A percentile compares a stretch with the other conserved stretches of the same genome.
Conservation (phyloP, 64 coral and sea anemone species). For the Montipora foliosa region DNA sequence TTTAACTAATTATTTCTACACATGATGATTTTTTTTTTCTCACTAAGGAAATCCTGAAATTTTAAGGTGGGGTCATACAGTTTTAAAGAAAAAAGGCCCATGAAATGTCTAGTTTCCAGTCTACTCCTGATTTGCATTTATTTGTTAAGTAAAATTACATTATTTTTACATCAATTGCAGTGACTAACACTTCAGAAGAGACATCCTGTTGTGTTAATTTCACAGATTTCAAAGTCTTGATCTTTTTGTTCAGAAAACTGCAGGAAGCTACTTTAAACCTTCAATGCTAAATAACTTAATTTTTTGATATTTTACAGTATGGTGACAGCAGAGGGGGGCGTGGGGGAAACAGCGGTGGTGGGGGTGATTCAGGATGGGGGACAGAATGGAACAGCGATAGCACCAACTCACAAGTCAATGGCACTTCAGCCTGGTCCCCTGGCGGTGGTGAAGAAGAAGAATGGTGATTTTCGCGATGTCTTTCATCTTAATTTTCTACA, state of each 20-base stretch:
- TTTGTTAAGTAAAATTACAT: no score
- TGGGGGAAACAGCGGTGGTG: neutral
- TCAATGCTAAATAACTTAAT: neutral
- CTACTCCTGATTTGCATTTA: no score
- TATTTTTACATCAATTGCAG: no score
- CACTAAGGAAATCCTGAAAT: no score
- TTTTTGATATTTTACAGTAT: conserved; percentile 25
- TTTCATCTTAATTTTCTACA: neutral
- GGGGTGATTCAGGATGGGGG: conserved; percentile 33
- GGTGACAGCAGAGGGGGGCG: conserved; percentile 9
- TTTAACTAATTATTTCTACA: neutral
- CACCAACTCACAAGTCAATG: conserved; percentile 51
- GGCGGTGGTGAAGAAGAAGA: conserved; percentile 44
- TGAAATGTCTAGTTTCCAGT: no score
- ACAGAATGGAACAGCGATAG: conserved; percentile 72
- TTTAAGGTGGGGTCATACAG: no score
- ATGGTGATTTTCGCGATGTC: neutral
- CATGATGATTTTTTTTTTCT: no score
- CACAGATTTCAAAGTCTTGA: no score
- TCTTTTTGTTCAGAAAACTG: no score
- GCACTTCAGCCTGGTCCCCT: conserved; percentile 58
- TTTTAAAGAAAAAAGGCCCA: no score
- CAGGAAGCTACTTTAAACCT: neutral
- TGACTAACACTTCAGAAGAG: no score
- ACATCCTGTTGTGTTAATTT: no score